A percentile compares a stretch with the other conserved stretches of the same genome.
phyloP scores from a whole-genome alignment of 2,797 vertebrate genomes.

The Sebastes diploproa region DNA sequence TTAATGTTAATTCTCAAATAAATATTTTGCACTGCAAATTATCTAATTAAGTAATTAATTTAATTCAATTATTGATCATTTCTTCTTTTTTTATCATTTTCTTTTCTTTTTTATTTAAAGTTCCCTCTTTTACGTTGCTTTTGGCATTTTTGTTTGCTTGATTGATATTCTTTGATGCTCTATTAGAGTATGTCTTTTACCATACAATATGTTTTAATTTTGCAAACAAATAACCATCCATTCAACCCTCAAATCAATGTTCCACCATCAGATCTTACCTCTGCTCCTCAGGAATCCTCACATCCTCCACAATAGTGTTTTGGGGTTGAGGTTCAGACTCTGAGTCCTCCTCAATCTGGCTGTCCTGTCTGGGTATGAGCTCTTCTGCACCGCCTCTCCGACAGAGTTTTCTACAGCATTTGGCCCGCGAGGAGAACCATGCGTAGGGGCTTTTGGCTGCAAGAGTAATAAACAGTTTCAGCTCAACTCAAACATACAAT shows the following conservation, averaged over 20 bases:
- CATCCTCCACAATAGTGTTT: slow-evolving; percentile 11
- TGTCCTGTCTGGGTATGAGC: neutral
- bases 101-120: neutral
- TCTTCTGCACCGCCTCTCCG: neutral
- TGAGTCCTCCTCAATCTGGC: accelerated
- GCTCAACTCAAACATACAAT: neutral
- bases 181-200: neutral
- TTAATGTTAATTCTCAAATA: neutral
- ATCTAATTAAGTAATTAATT: too few species aligned
- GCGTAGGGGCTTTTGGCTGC: neutral
- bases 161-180: neutral
- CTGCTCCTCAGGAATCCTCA: accelerated
- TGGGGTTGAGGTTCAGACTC: neutral
- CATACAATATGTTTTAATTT: neutral
- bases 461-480: neutral
- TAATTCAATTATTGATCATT: too few species aligned
- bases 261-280: neutral
- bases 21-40: neutral
- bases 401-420: slow-evolving; percentile 12
- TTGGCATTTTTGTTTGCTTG: neutral
- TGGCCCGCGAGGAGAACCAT: neutral
- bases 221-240: neutral
- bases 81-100: neutral
- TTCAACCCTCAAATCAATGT: neutral
- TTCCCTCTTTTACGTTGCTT: neutral